Evolutionary conservation across 2,113 vertebrate genomes (phyloP), one percentile per base, ranked within the genome.

Genomic region (Sialia sialis): DNA sequence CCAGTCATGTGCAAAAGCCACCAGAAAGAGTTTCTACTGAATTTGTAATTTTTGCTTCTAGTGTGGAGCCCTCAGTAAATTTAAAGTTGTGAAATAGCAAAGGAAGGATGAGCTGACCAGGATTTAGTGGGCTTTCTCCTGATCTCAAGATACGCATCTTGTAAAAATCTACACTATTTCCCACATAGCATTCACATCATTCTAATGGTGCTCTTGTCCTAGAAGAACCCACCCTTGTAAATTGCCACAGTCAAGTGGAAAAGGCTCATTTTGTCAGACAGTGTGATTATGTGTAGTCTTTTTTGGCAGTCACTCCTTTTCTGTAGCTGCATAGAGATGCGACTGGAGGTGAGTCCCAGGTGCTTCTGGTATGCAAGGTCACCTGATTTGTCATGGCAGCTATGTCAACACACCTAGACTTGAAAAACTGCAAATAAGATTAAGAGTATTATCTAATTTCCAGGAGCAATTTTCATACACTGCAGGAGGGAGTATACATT

Each of bases 401-500:
- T 96, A 88, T 91, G 95, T 95, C 96, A 98, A 95, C 94, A 95
- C 90, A 95, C 79, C 60, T 90, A 43, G 66, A 96, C 89, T 44
- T 97, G 97, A 98, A 93, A 97, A 98, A 97, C 94, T 96, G 96
- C 78, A 89, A 98, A 96, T 96, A 97, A 98, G 97, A 98, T 98
- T 95, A 97, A 97, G 97, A 98, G 95, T 97, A 98, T 96, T 98
- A 97, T 97, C 97, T 97, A 96, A 97, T 98, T 97, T 98, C 91
- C 86, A 97, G 90, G 84, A 97, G 93, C 94, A 97, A 98, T 98
- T 97, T 97, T 92, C n/a, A 36, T 88, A 95, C 89, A 96, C 93
- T 95, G 91, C 94, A 96, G 94, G 87, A 94, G 93, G 91, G 93
- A 97, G 83, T 80, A 86, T 41, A 89, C 91, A 97, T 96, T 98